Base-by-base conservation (phyloP, 2,888 invertebrate species). In the Agonopterix subpropinquella region DNA sequence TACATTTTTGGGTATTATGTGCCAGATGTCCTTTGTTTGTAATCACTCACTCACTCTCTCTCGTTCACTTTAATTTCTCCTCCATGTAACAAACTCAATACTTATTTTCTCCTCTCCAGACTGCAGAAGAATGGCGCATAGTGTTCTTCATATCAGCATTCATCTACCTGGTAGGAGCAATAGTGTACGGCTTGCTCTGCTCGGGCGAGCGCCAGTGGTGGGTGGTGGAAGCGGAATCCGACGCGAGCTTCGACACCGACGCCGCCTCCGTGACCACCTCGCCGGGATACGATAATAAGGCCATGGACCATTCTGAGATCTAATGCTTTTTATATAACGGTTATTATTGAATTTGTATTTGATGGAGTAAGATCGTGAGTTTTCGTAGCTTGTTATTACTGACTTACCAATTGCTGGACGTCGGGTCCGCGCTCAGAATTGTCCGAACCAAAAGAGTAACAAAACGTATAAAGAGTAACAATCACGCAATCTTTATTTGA, bases 121-220 rank as follows among this genome's bases (percentile, higher is more conserved):
- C 90, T 2, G 90, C 91, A 13, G 91, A 91, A 11, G 93, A 97
- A 80, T 98, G 98, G 98, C 92, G 93, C 55, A 84, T 92, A 36
- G 95, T 98, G 8, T 97, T 97, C 80, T 95, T 94, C 80, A 93
- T 97, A 64, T 93, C 96, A 0, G 93, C 95, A 59, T 90, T 90
- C 50, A 91, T 98, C 65, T 98, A 97, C 70, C 82, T 95, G 0
- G 57, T 94, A n/a, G 97, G 97, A 0, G 95, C 95, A 28, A 72
- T 95, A 45, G 81, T 96, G n/a, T 98, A 96, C 77, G 96, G 94
- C 49, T 60, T 92, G 1, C 93, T 94, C 71, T 85, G 84, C 41
- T 95, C 96, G 0, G 97, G 94, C 1, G 94, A 95, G 57, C 80
- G 91, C 3, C 97, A 98, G 70, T 90, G 92, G 1, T 98, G 97